Percentiles rank a stretch among this genome's conserved stretches.
Evolutionary conservation across 2,797 vertebrate species (phyloP).

Genomic region (Pangasius djambal): DNA sequence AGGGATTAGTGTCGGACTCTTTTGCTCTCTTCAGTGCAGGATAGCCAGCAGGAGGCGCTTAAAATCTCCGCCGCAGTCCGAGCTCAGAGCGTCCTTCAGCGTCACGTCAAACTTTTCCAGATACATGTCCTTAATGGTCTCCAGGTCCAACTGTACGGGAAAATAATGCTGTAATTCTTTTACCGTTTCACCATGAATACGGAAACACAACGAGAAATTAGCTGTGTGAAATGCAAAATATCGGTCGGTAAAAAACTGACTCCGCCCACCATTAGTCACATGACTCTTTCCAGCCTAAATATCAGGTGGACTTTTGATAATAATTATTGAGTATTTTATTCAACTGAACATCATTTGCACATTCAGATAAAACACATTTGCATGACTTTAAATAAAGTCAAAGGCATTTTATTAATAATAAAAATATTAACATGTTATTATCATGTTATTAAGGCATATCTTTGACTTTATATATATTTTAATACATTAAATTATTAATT

Average conservation of each 20-base stretch:
- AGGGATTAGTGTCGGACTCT: conserved; percentile 17
- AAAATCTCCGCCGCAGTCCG: conserved; percentile 92
- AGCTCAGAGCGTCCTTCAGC: conserved; percentile 84
- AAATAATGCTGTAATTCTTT: not conserved
- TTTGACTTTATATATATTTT: too few relatives aligned
- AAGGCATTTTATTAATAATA: not conserved
- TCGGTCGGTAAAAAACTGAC: rapidly evolving
- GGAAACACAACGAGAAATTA: not conserved
- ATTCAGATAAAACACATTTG: not conserved
- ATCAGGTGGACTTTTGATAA: not conserved
- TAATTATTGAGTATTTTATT: not conserved
- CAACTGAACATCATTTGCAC: not conserved
- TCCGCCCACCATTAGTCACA: not conserved
- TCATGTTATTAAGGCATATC: not conserved
- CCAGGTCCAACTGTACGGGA: conserved; percentile 83
- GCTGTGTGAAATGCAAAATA: not conserved
- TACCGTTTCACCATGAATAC: not conserved
- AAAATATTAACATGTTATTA: not conserved
- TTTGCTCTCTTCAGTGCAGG: conserved; percentile 78
- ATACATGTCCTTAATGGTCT: conserved; percentile 90
- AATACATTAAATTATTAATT: too few relatives aligned
- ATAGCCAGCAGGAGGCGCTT: conserved; percentile 86
- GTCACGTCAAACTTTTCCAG: conserved; percentile 89
- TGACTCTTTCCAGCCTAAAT: not conserved
- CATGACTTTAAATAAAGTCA: not conserved